Percentiles rank a stretch among this genome's conserved stretches.
Conservation (phyloP, 2,797 vertebrate genomes). For the Pseudochirops corinnae region DNA sequence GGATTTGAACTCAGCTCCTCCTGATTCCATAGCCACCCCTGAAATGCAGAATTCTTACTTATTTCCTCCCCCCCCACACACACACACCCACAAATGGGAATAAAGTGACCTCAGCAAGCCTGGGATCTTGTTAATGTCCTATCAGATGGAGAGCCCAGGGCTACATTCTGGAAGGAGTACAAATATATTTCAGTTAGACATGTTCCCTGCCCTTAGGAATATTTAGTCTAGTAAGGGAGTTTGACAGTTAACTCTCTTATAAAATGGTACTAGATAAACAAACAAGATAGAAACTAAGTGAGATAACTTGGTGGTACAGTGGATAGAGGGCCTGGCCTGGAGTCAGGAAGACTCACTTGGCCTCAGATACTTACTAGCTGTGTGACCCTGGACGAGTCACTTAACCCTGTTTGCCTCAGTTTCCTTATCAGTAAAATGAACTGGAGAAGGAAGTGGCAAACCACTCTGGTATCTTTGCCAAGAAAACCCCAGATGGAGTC, state of each 20-base stretch:
- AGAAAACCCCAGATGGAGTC: background rate
- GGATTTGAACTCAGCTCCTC: too few relatives aligned
- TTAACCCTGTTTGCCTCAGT: background rate
- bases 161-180: background rate
- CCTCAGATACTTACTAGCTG: slow-evolving; percentile 9
- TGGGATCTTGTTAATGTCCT: background rate
- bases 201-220: background rate
- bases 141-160: background rate
- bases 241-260: background rate
- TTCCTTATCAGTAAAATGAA: slow-evolving; percentile 25
- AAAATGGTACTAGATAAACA: background rate
- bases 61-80: too few relatives aligned
- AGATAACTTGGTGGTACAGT: background rate
- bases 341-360: background rate
- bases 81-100: background rate
- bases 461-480: background rate
- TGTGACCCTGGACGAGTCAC: background rate
- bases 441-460: background rate
- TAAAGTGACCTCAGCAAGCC: background rate
- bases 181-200: background rate
- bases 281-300: too few relatives aligned
- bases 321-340: too few relatives aligned
- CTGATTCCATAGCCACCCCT: too few relatives aligned
- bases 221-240: background rate
- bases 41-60: background rate